Evolutionary conservation across 2,113 vertebrate genomes (phyloP).

Genomic region (Dascyllus trimaculatus): DNA sequence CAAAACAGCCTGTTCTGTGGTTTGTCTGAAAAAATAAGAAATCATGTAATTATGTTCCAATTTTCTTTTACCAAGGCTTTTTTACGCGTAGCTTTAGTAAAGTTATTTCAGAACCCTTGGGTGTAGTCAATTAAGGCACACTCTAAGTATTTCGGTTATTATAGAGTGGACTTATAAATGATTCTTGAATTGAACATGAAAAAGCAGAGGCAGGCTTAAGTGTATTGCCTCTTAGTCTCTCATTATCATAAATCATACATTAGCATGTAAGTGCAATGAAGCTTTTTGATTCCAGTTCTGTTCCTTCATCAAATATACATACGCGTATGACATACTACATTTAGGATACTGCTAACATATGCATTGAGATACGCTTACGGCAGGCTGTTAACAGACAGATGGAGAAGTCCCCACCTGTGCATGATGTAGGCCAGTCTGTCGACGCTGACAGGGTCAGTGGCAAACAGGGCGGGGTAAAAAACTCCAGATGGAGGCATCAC

Average conservation of each 20-base stretch:
- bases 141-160: constrained; percentile 35
- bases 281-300: constrained; percentile 38
- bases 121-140: constrained; percentile 40
- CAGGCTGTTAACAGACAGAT: neutral
- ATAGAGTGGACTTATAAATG: constrained; percentile 37
- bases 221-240: constrained; percentile 27
- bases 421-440: constrained; percentile 94
- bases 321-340: constrained; percentile 11
- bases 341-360: neutral
- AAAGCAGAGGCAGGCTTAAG: constrained; percentile 17
- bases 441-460: constrained; percentile 87
- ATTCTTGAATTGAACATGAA: constrained; percentile 22
- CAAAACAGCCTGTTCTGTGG: neutral
- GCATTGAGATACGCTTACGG: neutral
- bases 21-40: constrained; percentile 8
- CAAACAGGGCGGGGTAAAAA: constrained; percentile 91
- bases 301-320: constrained; percentile 53
- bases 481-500: constrained; percentile 90
- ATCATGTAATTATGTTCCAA: constrained; percentile 21
- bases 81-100: constrained; percentile 23
- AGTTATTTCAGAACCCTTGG: constrained; percentile 38
- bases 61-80: constrained; percentile 29
- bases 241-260: constrained; percentile 68
- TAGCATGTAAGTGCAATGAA: constrained; percentile 33
- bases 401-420: constrained; percentile 86